A percentile compares a stretch with the other conserved stretches of the same genome.
These are phyloP conservation scores for Drosophila orena DNA, from an alignment of 1,140 invertebrate species.

Conservation along the genomic window DNA sequence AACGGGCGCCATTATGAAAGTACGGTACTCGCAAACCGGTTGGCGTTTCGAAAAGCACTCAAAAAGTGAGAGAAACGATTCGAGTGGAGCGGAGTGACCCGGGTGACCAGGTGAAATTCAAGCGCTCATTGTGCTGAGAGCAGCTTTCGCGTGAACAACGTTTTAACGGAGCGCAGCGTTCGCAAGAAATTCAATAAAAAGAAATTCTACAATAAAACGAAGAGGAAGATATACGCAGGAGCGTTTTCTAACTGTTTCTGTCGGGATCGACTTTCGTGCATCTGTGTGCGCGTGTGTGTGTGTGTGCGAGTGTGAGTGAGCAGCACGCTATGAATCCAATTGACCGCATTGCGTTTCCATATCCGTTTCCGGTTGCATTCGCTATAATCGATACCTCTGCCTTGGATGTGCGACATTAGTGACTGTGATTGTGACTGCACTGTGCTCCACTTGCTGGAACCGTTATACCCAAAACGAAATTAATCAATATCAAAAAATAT, in stretches of 20 bases:
- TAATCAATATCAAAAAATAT: background rate
- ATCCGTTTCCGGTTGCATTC: slow-evolving; percentile 34
- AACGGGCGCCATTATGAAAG: slow-evolving; percentile 81
- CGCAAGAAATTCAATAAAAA: slow-evolving; percentile 16
- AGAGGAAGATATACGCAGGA: slow-evolving; percentile 8
- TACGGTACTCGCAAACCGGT: slow-evolving; percentile 75
- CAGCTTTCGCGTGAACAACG: slow-evolving; percentile 84
- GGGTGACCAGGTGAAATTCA: slow-evolving; percentile 25
- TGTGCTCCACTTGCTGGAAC: slow-evolving; percentile 15
- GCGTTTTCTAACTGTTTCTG: slow-evolving; percentile 38
- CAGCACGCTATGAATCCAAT: slow-evolving; percentile 65
- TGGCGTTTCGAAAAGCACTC: slow-evolving; percentile 58
- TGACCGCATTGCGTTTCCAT: slow-evolving; percentile 60
- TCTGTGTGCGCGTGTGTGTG: slow-evolving; percentile 23
- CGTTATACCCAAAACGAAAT: slow-evolving; percentile 3
- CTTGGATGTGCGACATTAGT: slow-evolving; percentile 26
- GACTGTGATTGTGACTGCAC: slow-evolving; percentile 29
- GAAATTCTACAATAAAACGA: slow-evolving; percentile 2
- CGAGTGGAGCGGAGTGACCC: slow-evolving; percentile 33
- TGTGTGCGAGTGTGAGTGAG: slow-evolving; percentile 11
- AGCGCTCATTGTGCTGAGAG: slow-evolving; percentile 76
- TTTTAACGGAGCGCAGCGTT: slow-evolving; percentile 50
- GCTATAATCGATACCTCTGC: slow-evolving; percentile 38
- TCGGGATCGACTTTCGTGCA: slow-evolving; percentile 12
- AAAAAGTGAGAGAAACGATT: slow-evolving; percentile 46